phyloP scores from a whole-genome alignment of 1,140 invertebrate genomes.

The Scaptomyza graminum region DNA sequence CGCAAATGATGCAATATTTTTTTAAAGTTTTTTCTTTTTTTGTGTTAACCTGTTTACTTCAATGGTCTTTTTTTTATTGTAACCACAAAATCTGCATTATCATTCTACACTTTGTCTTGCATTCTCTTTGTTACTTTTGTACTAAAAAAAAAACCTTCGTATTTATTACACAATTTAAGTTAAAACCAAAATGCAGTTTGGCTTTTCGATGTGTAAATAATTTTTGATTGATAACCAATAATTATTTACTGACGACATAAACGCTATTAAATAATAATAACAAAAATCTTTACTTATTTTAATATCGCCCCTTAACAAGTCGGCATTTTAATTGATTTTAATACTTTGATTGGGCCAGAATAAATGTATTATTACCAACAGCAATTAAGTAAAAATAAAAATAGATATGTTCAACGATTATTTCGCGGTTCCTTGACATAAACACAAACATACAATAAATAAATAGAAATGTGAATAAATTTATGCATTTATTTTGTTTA shows the following conservation, averaged over 20 bases:
- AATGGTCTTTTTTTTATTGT: constrained; percentile 1
- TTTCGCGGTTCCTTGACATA: constrained; percentile 13
- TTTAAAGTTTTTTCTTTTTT: constrained; percentile 1
- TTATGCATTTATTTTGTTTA: constrained; percentile 2
- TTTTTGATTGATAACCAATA: background rate
- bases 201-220: background rate
- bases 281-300: constrained; percentile 7
- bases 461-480: background rate
- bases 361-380: constrained; percentile 21
- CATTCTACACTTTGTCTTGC: constrained; percentile 39
- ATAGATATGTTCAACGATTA: constrained; percentile 13
- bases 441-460: constrained; percentile 2
- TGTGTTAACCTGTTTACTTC: background rate
- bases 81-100: constrained; percentile 61
- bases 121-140: constrained; percentile 27
- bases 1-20: constrained; percentile 58
- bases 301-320: too few species aligned
- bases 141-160: constrained; percentile 49
- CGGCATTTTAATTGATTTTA: constrained; percentile 34
- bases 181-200: constrained; percentile 39
- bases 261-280: constrained; percentile 23
- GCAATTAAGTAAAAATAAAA: constrained; percentile 30
- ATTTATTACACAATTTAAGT: constrained; percentile 58
- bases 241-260: constrained; percentile 26
- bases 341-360: constrained; percentile 24